These are phyloP conservation scores for Geodia barretti DNA, from an alignment of 37 sponge, comb jelly and placozoan species.

Conservation along the genomic window DNA sequence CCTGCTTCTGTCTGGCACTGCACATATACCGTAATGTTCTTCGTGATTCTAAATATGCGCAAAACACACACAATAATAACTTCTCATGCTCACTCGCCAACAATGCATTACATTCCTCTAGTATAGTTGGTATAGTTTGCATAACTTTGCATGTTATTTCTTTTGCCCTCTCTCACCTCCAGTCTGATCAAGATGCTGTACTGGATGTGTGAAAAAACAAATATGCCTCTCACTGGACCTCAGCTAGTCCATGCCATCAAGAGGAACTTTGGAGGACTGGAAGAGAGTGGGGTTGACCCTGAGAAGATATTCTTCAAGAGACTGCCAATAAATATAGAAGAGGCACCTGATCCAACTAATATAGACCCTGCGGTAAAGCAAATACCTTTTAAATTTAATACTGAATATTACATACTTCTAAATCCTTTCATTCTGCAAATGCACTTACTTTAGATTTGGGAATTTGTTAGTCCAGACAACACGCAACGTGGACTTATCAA, in stretches of 20 bases:
- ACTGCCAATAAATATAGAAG: not conserved
- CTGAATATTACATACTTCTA: not conserved
- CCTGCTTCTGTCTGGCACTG: too few species aligned
- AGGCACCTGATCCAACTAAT: not conserved
- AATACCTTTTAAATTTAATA: not conserved
- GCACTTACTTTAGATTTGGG: not conserved
- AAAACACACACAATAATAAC: too few species aligned
- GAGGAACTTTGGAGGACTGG: slow-evolving; percentile 53
- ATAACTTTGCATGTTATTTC: too few species aligned
- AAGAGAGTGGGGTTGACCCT: slow-evolving; percentile 15
- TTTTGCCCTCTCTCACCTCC: not conserved
- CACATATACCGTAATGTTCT: too few species aligned
- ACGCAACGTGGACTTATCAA: slow-evolving; percentile 40
- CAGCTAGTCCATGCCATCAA: slow-evolving; percentile 45
- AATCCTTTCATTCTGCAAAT: not conserved
- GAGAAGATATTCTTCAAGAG: slow-evolving; percentile 5
- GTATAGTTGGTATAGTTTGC: too few species aligned
- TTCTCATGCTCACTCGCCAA: too few species aligned
- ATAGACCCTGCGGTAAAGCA: not conserved
- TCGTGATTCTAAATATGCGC: too few species aligned
- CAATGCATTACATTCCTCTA: too few species aligned
- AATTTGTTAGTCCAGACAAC: slow-evolving; percentile 26
- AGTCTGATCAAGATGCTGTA: slow-evolving; percentile 82
- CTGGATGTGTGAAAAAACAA: slow-evolving; percentile 28
- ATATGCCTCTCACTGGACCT: not conserved